Conservation (phyloP, 2,888 invertebrate species). For the Metacarcinus magister region DNA sequence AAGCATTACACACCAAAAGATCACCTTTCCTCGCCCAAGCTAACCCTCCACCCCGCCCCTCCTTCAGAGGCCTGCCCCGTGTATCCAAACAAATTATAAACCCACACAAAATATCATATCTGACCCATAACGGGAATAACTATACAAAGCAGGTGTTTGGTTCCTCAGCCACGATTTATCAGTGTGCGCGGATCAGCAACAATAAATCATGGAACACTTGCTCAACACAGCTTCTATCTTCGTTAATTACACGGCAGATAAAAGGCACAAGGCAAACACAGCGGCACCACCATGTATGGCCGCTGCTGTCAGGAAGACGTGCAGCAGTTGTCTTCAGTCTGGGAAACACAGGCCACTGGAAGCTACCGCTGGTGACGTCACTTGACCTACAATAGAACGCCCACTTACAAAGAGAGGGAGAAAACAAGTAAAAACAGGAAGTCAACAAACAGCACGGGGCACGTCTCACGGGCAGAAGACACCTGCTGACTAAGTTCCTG, state of each 20-base stretch:
- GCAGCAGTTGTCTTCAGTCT: neutral
- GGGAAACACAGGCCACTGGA: neutral
- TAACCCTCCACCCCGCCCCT: neutral
- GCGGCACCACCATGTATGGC: neutral
- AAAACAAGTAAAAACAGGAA: neutral
- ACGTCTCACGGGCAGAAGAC: neutral
- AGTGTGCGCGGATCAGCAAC: neutral
- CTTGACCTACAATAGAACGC: neutral
- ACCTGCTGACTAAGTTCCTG: slow-evolving; percentile 37
- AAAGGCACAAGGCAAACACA: neutral
- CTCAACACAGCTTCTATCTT: slow-evolving; percentile 26
- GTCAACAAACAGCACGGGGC: neutral
- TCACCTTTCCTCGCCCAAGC: neutral
- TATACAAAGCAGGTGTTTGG: neutral
- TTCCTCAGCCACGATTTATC: neutral
- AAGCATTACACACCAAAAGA: slow-evolving; percentile 53
- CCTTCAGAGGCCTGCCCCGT: neutral
- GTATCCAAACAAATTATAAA: neutral
- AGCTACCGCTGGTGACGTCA: neutral
- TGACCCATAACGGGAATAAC: neutral
- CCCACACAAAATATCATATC: neutral
- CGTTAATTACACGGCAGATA: slow-evolving; percentile 29
- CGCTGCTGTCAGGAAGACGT: neutral
- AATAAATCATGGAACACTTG: neutral
- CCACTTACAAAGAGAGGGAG: neutral